Conservation (phyloP, 2,113 vertebrate species). For the Oostethus manadensis region DNA sequence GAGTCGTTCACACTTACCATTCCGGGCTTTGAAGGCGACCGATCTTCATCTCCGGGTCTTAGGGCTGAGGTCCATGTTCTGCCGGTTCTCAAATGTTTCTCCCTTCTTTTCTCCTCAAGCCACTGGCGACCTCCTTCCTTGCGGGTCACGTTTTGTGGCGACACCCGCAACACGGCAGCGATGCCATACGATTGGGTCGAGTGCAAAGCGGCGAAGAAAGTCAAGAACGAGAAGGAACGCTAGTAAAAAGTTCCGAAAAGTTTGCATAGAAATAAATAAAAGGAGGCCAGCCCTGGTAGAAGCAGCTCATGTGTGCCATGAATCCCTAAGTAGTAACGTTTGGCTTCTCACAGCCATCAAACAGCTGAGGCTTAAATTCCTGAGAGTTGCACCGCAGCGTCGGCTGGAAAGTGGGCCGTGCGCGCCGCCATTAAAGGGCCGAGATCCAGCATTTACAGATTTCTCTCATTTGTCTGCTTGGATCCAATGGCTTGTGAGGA, state of each 20-base stretch:
- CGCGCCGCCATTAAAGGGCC: conserved; percentile 41
- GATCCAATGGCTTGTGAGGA: no score
- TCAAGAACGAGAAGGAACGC: not conserved
- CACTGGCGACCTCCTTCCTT: no score
- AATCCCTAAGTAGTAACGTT: conserved; percentile 65
- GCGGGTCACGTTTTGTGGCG: no score
- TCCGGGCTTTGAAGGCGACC: no score
- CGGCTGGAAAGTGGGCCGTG: conserved; percentile 45
- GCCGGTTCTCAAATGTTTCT: no score
- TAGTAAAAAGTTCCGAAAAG: conserved; percentile 16
- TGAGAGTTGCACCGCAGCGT: conserved; percentile 51
- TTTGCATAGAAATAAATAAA: conserved; percentile 25
- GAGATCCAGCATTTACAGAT: conserved; percentile 4
- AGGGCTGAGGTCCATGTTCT: no score
- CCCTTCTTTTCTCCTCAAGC: no score
- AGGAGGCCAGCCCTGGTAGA: conserved; percentile 45
- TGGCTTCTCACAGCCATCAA: conserved; percentile 54
- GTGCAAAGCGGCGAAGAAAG: conserved; percentile 17
- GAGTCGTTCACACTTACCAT: no score
- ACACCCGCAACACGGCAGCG: not conserved
- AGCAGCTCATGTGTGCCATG: conserved; percentile 62
- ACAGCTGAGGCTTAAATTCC: conserved; percentile 62
- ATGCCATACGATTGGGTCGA: not conserved
- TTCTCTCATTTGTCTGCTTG: no score
- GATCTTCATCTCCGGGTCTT: no score